Conservation (phyloP, 2,113 vertebrate species). For the Symphodus melops region DNA sequence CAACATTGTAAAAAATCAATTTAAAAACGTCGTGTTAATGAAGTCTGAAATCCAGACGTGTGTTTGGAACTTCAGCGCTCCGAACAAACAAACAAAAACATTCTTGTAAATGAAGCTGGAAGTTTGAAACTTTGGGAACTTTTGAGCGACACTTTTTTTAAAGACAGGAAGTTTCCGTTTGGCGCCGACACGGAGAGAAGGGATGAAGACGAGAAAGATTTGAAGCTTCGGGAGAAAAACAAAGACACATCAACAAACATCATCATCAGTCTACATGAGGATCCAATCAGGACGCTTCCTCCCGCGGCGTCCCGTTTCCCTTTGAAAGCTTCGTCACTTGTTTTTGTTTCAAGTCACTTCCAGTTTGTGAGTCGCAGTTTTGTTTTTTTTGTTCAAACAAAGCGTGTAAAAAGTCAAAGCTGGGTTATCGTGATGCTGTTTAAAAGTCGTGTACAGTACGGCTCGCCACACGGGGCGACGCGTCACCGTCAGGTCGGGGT, state of each 20-base stretch:
- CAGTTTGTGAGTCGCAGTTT: slow-evolving; percentile 40
- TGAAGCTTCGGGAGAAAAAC: slow-evolving; percentile 56
- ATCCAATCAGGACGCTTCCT: neutral
- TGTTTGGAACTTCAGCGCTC: no score
- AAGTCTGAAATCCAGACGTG: no score
- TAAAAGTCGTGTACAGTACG: neutral
- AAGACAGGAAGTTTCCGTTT: no score
- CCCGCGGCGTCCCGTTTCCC: neutral
- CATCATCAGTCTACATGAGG: neutral
- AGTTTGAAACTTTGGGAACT: no score
- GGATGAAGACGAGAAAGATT: slow-evolving; percentile 20
- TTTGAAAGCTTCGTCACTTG: neutral
- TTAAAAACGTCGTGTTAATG: no score
- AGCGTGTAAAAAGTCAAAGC: slow-evolving; percentile 28
- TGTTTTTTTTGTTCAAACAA: neutral
- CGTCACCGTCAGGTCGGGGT: neutral
- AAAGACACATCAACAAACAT: neutral
- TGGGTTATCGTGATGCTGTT: neutral
- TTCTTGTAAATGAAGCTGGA: no score
- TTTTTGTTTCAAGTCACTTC: slow-evolving; percentile 56
- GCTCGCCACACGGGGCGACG: neutral
- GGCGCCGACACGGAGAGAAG: no score
- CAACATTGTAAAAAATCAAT: no score
- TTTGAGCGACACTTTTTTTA: no score
- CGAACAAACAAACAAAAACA: no score